Percentiles rank a stretch among this genome's conserved stretches.
Conservation (phyloP, 1,140 invertebrate genomes). For the Pinna nobilis region DNA sequence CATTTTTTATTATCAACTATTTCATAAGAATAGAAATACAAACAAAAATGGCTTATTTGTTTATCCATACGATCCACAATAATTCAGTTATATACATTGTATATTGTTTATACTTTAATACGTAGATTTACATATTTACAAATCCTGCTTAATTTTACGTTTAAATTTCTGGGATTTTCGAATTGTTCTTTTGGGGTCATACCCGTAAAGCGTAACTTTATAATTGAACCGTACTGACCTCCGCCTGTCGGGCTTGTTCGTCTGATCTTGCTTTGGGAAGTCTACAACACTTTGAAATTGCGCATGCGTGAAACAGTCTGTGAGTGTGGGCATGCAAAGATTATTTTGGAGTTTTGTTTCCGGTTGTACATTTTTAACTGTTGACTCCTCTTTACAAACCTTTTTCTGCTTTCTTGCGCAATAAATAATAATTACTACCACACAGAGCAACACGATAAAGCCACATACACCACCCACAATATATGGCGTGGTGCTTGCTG, state of each 20-base stretch:
- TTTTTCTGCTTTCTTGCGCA: conserved; percentile 26
- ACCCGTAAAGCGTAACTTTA: conserved; percentile 39
- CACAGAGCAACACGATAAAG: conserved; percentile 18
- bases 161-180: conserved; percentile 29
- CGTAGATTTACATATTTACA: neutral
- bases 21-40: conserved; percentile 2
- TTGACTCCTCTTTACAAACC: conserved; percentile 35
- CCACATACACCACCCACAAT: conserved; percentile 31
- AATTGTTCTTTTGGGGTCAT: conserved; percentile 37
- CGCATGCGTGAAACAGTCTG: conserved; percentile 32
- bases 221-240: conserved; percentile 45
- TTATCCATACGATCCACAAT: neutral
- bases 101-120: neutral
- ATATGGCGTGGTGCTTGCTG: conserved; percentile 24
- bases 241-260: conserved; percentile 2
- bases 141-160: conserved; percentile 17
- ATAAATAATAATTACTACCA: conserved; percentile 17
- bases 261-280: conserved; percentile 3
- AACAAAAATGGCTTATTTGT: too few relatives aligned
- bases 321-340: conserved; percentile 18
- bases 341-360: neutral
- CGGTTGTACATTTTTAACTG: neutral
- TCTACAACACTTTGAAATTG: conserved; percentile 25
- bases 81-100: neutral
- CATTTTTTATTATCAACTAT: neutral